Conservation (phyloP, 2,888 invertebrate genomes). For the Athetis lepigone region DNA sequence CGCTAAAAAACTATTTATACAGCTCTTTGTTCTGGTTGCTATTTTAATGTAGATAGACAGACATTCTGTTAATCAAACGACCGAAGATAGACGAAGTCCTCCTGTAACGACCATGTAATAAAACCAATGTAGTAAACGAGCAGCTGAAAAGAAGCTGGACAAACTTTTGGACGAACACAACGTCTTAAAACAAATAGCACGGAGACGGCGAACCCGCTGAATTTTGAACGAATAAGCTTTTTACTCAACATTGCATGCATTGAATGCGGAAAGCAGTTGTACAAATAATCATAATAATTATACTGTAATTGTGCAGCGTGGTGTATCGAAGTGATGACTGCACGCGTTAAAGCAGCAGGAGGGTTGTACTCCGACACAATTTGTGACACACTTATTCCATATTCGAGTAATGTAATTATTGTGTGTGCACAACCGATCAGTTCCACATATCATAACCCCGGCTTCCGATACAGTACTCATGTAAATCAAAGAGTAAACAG, state of each 20-base stretch:
- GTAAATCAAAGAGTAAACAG: slow-evolving; percentile 56
- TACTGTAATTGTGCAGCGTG: slow-evolving; percentile 45
- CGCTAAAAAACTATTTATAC: slow-evolving; percentile 23
- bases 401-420: slow-evolving; percentile 55
- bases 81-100: slow-evolving; percentile 44
- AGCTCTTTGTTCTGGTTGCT: slow-evolving; percentile 26
- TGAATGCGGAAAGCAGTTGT: slow-evolving; percentile 31
- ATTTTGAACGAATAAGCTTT: slow-evolving; percentile 49
- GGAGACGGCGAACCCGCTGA: slow-evolving; percentile 20
- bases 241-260: slow-evolving; percentile 36
- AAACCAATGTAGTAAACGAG: slow-evolving; percentile 55
- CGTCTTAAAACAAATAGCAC: slow-evolving; percentile 48
- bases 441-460: slow-evolving; percentile 48
- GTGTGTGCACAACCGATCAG: slow-evolving; percentile 46
- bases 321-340: slow-evolving; percentile 54
- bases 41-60: slow-evolving; percentile 34
- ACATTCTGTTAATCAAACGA: slow-evolving; percentile 42
- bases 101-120: slow-evolving; percentile 49
- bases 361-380: slow-evolving; percentile 38
- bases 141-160: slow-evolving; percentile 36
- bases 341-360: slow-evolving; percentile 46
- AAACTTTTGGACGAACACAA: slow-evolving; percentile 55
- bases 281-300: slow-evolving; percentile 45
- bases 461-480: slow-evolving; percentile 35
- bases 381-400: slow-evolving; percentile 65